Evolutionary conservation across 2,797 vertebrate species (phyloP).

Genomic region (Chelon auratus): DNA sequence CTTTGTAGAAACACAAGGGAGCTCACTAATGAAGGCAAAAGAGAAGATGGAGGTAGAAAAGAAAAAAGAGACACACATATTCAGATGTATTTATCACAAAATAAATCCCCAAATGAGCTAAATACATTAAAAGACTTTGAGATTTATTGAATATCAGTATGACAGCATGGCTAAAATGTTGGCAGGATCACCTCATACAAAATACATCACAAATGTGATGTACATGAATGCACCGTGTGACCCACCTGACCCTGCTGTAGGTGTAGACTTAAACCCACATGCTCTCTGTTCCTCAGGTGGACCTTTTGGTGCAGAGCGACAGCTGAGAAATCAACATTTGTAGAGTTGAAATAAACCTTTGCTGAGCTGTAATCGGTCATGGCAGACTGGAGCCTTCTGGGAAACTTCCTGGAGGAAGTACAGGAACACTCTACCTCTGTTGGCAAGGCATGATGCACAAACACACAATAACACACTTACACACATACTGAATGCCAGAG

Average conservation of each 20-base stretch:
- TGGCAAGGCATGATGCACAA: constrained; percentile 84
- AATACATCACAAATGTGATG: neutral
- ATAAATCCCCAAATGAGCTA: neutral
- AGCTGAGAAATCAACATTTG: too few species aligned
- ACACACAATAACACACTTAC: neutral
- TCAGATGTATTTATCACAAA: neutral
- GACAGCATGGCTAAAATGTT: too few species aligned
- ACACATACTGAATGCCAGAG: neutral
- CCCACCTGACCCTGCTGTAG: neutral
- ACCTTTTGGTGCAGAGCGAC: neutral
- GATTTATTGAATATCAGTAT: too few species aligned
- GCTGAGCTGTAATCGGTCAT: constrained; percentile 77
- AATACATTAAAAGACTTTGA: too few species aligned
- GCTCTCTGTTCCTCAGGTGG: constrained; percentile 33
- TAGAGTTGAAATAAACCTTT: neutral
- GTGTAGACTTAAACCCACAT: neutral
- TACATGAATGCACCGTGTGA: neutral
- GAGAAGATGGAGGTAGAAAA: neutral
- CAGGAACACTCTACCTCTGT: constrained; percentile 98
- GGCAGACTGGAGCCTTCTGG: constrained; percentile 98
- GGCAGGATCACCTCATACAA: neutral
- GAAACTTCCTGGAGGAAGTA: constrained; percentile 97
- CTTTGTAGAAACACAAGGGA: too few species aligned
- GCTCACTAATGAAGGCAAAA: too few species aligned
- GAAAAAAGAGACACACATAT: neutral